Base-by-base conservation (phyloP, 2,113 vertebrate species). In the Eira barbara region DNA sequence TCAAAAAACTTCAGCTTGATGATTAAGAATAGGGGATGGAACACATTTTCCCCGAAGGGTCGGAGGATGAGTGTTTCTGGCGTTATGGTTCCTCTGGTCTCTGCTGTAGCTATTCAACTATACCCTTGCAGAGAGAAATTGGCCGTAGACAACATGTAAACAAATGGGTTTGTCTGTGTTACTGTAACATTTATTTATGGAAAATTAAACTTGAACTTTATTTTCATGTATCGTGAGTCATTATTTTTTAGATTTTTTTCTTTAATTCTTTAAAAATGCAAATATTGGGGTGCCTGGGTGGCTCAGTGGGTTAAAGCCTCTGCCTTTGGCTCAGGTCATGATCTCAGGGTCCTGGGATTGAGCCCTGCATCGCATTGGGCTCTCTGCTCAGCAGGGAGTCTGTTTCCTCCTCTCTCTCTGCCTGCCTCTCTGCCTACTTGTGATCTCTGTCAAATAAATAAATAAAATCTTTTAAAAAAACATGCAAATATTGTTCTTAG, bases 121-220 rank as follows among this genome's bases (percentile, higher is more conserved):
- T 55, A 17, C 7, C 31, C 1, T 42, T 34, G 0, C 17, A 7
- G 9, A 80, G 47, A 21, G 6, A 76, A 49, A 59, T 11, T 10
- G 79, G 14, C 42, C 7, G 1, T 2, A 29, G 31, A 18, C 7
- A 49, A 29, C 49, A 31, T 27, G 49, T 45, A 65, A 81, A 63
- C 12, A 42, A 11, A 49, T 9, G 29, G 7, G 2, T 61, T 4
- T 73, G 13, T 2, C 34, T 47, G 0, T 52, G 55, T 85, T 85
- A 3, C 3, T 20, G 15, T 29, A 52, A n/a, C 39, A 42, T 34
- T 36, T 23, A 36, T 21, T 63, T 55, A 63, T 57, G 42, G 15
- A 88, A 59, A 96, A 34, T 47, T 88, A 34, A 81, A 61, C 73
- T 82, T 74, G 45, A 84, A 83, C 67, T 61, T 52, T 49, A 71